phyloP scores from a whole-genome alignment of 2,797 vertebrate genomes.

The Argya squamiceps region DNA sequence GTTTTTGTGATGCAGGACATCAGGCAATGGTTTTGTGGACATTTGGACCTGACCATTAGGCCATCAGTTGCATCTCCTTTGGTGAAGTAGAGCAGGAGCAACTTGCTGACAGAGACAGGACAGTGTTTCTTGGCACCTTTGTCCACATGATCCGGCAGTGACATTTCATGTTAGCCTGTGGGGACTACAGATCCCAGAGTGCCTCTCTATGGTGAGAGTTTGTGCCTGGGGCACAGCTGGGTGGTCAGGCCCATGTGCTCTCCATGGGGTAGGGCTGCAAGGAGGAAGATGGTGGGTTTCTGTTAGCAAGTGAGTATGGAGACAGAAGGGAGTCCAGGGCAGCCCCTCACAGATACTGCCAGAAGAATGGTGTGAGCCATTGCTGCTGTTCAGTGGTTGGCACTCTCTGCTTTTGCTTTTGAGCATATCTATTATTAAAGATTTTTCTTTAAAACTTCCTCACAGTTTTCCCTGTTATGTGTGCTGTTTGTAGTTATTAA shows the following conservation, averaged over 20 bases:
- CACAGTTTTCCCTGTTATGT: background rate
- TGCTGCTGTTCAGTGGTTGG: background rate
- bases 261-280: background rate
- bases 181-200: background rate
- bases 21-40: background rate
- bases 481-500: conserved; percentile 65
- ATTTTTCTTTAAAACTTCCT: conserved; percentile 19
- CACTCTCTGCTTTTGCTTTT: background rate
- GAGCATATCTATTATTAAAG: background rate
- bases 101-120: background rate
- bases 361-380: background rate
- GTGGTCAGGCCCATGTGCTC: accelerated
- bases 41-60: background rate
- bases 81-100: background rate
- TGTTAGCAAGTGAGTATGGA: accelerated
- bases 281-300: background rate
- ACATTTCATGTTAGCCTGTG: background rate
- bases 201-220: accelerated
- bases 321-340: background rate
- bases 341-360: background rate
- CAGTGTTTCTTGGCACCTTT: background rate
- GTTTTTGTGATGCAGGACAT: background rate
- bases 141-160: accelerated
- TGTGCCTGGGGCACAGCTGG: background rate
- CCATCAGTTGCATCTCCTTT: background rate